phyloP scores from a whole-genome alignment of 1,140 invertebrate species.

The Oscheius sp. region DNA sequence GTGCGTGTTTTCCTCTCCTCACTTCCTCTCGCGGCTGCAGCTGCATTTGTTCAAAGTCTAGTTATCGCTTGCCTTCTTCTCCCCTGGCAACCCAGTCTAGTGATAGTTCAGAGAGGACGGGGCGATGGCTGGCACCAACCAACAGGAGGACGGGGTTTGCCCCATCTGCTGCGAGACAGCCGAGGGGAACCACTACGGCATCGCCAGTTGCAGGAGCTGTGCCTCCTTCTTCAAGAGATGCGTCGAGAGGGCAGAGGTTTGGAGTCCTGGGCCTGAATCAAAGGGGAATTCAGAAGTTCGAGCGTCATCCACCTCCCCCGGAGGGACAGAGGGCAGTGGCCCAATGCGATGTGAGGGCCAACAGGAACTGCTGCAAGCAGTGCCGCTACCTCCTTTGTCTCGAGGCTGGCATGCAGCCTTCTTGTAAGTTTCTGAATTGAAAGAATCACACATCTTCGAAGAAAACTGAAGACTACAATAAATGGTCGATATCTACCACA shows the following conservation, averaged over 20 bases:
- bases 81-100: too few species aligned
- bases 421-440: neutral
- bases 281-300: conserved; percentile 2
- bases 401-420: neutral
- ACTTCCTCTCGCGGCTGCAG: too few species aligned
- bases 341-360: neutral
- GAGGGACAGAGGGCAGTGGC: neutral
- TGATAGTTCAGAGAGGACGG: too few species aligned
- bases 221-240: conserved; percentile 41
- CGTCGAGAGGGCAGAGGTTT: conserved; percentile 16
- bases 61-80: too few species aligned
- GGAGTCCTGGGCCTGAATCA: neutral
- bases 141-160: conserved; percentile 21
- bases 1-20: too few species aligned
- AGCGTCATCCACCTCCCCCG: neutral
- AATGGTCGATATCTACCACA: neutral
- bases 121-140: conserved; percentile 19
- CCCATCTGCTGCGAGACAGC: conserved; percentile 26
- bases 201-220: conserved; percentile 33
- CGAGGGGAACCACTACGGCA: conserved; percentile 41
- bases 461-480: neutral
- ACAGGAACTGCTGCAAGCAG: neutral
- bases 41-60: too few species aligned
- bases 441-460: neutral
- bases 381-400: neutral